Base-by-base conservation (phyloP, 64 coral and sea anemone species). In the Trachythela sp. region DNA sequence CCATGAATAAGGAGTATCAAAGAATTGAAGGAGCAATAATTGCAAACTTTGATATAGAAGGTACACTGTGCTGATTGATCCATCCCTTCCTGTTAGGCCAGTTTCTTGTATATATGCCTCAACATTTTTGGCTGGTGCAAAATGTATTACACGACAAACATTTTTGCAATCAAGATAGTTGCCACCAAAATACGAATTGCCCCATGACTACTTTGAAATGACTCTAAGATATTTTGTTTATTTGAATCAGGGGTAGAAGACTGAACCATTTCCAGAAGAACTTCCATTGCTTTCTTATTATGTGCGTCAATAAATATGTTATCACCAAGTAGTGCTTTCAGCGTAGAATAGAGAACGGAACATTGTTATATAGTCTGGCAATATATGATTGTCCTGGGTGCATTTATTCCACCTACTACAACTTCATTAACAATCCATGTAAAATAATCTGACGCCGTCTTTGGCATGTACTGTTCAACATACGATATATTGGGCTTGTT, bases 161-260 rank as follows among this genome's bases (percentile, higher is more conserved):
- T 86, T 80, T 31, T 96, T 91, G 83, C 94, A 96, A 52, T 94
- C 84, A 50, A 92, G 71, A 92, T 95, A 11, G 94, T 91, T 24
- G 86, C 94, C 29, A 93, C 32, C n/a, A 95, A 70, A 4, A 95
- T 34, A 38, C 51, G 43, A 18, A 95, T 52, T 30, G 22, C 37
- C 13, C 91, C 94, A 91, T 87, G 84, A 35, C 76, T 45, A 37
- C 39, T 22, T 18, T 85, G 72, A 64, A 95, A 95, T 10, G 91
- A 88, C 20, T 71, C 40, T 36, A 95, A 52, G 40, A 95, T 92
- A 18, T 84, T 56, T 26, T 92, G 84, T 38, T 92, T 90, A 49
- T 95, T 95, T 36, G 85, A 58, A 33, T 20, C 30, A 27, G 91
- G 91, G 10, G 91, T 95, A 54, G 91, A 90, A 9, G 91, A 92